Evolutionary conservation across 1,140 invertebrate genomes (phyloP).

Genomic region (Diachasma alloeum): DNA sequence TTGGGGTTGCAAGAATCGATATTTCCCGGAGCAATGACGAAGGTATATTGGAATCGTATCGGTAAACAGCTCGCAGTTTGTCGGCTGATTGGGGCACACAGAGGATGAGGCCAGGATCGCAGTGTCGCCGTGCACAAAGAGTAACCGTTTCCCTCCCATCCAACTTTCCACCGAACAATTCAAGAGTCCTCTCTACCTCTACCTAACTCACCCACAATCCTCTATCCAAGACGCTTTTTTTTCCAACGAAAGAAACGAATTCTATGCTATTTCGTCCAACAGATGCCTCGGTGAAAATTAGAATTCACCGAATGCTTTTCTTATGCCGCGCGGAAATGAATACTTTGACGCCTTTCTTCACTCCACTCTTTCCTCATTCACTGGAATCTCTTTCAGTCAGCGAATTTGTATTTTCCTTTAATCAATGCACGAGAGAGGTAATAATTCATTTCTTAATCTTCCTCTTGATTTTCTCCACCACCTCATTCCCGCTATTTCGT

Average conservation of each 20-base stretch:
- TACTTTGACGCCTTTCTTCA: conserved; percentile 15
- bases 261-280: conserved; percentile 9
- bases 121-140: conserved; percentile 12
- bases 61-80: conserved; percentile 23
- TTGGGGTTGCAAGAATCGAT: not conserved
- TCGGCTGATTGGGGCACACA: conserved; percentile 20
- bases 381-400: not conserved
- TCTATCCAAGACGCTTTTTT: not conserved
- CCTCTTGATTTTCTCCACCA: not conserved
- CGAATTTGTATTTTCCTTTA: not conserved
- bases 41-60: conserved; percentile 17
- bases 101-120: not conserved
- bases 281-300: conserved; percentile 16
- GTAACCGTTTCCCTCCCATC: conserved; percentile 5
- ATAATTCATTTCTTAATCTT: conserved; percentile 6
- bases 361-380: not conserved
- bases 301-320: conserved; percentile 15
- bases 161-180: not conserved
- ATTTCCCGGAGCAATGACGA: conserved; percentile 18
- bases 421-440: conserved; percentile 1
- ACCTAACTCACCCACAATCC: not conserved
- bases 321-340: conserved; percentile 5
- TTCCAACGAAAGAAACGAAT: conserved; percentile 4
- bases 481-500: not conserved
- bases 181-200: not conserved